These are phyloP conservation scores for Embidobia sp. DNA, from an alignment of 2,888 invertebrate genomes.

Conservation along the genomic window DNA sequence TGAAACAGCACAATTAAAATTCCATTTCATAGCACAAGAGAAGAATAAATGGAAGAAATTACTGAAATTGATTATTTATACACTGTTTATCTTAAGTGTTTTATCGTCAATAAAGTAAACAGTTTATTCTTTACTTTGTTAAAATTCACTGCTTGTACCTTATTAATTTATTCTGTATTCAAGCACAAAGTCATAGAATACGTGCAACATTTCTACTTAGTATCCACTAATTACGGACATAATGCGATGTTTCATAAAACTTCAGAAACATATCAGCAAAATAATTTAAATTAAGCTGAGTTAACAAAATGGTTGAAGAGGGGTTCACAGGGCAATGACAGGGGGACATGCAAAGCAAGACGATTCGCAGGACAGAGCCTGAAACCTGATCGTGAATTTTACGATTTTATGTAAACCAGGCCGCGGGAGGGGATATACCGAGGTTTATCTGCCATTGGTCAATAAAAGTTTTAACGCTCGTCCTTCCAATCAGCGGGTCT, in stretches of 20 bases:
- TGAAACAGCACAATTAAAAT: no score
- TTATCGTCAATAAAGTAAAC: no score
- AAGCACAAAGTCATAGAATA: conserved; percentile 10
- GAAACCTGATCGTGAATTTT: conserved; percentile 71
- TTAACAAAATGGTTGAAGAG: conserved; percentile 55
- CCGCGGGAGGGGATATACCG: conserved; percentile 67
- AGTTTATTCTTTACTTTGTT: no score
- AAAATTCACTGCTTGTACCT: conserved; percentile 3
- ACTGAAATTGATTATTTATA: no score
- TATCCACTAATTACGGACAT: conserved; percentile 27
- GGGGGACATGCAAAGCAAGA: conserved; percentile 71
- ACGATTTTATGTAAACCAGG: conserved; percentile 71
- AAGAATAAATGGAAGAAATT: no score
- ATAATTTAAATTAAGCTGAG: conserved; percentile 54
- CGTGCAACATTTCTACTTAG: conserved; percentile 24
- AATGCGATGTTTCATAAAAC: conserved; percentile 35
- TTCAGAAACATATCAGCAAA: conserved; percentile 46
- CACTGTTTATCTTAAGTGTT: no score
- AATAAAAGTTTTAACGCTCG: conserved; percentile 80
- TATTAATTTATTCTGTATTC: conserved; percentile 35
- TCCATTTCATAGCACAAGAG: no score
- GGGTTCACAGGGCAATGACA: conserved; percentile 73
- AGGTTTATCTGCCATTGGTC: conserved; percentile 77
- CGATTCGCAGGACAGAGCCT: conserved; percentile 68
- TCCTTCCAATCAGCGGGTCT: conserved; percentile 78